Conservation (phyloP, 2,113 vertebrate genomes). For the Platichthys flesus region DNA sequence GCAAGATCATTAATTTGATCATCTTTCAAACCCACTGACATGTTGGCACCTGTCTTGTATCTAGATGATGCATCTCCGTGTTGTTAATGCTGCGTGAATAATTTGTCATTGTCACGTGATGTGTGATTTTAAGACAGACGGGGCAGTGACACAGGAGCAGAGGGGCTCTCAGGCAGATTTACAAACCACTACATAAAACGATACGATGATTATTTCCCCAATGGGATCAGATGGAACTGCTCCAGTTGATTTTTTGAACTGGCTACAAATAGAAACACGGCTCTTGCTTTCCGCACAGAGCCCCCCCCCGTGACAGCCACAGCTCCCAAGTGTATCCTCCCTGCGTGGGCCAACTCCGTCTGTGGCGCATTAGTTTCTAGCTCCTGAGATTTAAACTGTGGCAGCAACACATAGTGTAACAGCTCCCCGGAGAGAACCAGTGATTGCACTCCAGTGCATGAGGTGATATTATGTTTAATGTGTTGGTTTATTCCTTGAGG, state of each 20-base stretch:
- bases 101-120: constrained; percentile 7
- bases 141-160: not conserved
- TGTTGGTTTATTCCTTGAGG: constrained; percentile 75
- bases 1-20: not conserved
- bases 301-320: constrained; percentile 19
- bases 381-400: constrained; percentile 74
- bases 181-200: not conserved
- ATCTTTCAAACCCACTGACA: not conserved
- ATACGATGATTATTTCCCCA: constrained; percentile 7
- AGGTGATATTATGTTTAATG: constrained; percentile 81
- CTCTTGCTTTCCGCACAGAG: constrained; percentile 21
- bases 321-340: constrained; percentile 56
- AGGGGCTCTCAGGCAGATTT: constrained; percentile 7
- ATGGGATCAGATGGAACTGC: constrained; percentile 17
- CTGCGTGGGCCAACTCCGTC: constrained; percentile 52
- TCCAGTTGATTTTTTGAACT: constrained; percentile 36
- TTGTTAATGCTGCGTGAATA: constrained; percentile 40
- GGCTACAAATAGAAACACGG: constrained; percentile 29
- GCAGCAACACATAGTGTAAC: constrained; percentile 73
- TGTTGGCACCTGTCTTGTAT: constrained; percentile 6
- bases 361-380: constrained; percentile 61
- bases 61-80: constrained; percentile 12
- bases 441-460: constrained; percentile 72
- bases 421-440: constrained; percentile 70
- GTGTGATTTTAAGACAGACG: constrained; percentile 28